Evolutionary conservation across 2,888 invertebrate species (phyloP), one percentile per base, ranked within the genome.

Genomic region (Idaea straminata): DNA sequence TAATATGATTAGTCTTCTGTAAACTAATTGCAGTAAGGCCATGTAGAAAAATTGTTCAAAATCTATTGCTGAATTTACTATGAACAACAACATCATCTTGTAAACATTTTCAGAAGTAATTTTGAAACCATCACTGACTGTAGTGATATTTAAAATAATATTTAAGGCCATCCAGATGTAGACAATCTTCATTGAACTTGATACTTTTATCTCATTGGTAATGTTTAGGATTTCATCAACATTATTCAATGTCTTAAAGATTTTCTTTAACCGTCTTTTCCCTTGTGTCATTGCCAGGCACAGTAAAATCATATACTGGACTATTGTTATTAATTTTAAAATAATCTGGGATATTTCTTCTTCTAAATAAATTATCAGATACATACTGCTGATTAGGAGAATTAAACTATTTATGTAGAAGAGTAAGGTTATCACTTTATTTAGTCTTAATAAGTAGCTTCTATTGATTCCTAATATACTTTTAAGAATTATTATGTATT

Each of bases 21-120:
- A 77, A 68, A 88, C 79, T 34, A 76, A 74, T 62, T 78, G 71
- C 0, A 89, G 71, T 34, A 87, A 69, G 5, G 80, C 68, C 4
- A 84, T 79, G 62, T 82, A 83, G 47, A 88, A 79, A 7, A 85
- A 66, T 36, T 81, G 84, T 64, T 90, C 90, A 35, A 72, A 73
- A 63, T 89, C 89, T 62, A 86, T 87, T 0, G 79, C 72, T 6
- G 83, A 58, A 34, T 80, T 65, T 59, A 82, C 74, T 25, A 57
- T 57, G 15, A 25, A 25, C 25, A 25, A 25, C 25, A 25, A 25
- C 3, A 25, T 25, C 57, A 57, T 3, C 7, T 57, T 57, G 57
- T 7, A 57, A 57, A 7, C 15, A 7, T 57, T 15, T 13, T 57
- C 57, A 15, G 15, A 13, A 57, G 57, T 15, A 57, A 15, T 15